Evolutionary conservation across 2,113 vertebrate genomes (phyloP), one percentile per base, ranked within the genome.

Genomic region (Hydropotes inermis): DNA sequence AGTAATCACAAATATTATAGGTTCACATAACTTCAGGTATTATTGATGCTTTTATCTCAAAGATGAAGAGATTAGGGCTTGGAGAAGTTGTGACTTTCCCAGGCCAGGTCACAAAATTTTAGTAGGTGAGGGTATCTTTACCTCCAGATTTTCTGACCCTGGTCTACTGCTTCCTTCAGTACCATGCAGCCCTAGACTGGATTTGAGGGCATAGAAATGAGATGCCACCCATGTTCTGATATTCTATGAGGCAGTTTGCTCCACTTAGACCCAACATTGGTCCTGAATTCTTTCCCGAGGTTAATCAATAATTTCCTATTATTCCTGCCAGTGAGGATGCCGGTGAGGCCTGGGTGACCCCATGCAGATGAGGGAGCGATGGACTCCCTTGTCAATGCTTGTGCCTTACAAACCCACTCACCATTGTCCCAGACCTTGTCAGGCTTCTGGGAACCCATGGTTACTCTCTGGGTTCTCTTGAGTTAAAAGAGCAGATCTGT

Each of bases 1-100:
- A 30, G 3, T 8, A 21, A 58, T 52, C 4, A 2, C 0, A 1
- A 36, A 39, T 23, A 14, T 15, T 3, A 14, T 27, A 39, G 30
- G 4, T 30, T 43, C 39, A 3, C 14, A 47, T 21, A 78, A 58
- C 9, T 33, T 78, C 12, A 19, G 9, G 27, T 8, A 15, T 87
- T 84, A 21, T 5, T 64, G 33, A 91, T 43, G 36, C 33, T 43
- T 87, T 64, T 36, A 52, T 76, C 54, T 84, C 83, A 81, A 30
- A 81, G 39, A 33, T 21, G 3, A 60, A 30, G 27, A 67, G 33
- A 64, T 16, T 7, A 3, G 33, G 13, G 33, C 50, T 27, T 2
- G 3, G 67, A 86, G 28, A 70, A 28, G 5, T 7, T 21, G 19
- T 11, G 15, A 28, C 28, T 54, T 58, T 16, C 45, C 25, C 5